Base-by-base conservation (phyloP, 2,797 vertebrate genomes). In the Gallirallus australis region DNA sequence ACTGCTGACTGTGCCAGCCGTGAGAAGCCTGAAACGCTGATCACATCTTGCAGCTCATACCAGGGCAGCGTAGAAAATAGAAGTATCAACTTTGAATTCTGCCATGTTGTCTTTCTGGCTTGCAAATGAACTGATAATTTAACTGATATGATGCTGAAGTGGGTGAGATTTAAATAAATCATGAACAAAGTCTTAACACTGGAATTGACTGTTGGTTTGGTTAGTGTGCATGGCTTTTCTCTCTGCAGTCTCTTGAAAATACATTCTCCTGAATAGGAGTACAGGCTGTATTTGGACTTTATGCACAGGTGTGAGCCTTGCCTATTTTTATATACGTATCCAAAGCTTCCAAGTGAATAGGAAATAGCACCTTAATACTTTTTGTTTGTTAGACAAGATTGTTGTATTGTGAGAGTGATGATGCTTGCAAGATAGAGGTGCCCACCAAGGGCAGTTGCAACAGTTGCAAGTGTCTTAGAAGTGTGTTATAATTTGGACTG, bases 11-110 rank as follows among this genome's bases (percentile, higher is more conserved):
- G 19, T 2, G 8, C 42, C 0, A 5, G 84, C 82, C 1, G 0
- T 42, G 47, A 85, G 65, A 64, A 87, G 82, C 75, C 82, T 69
- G 69, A 96, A 96, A 86, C 48, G 75, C 86, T 81, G 78, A 90
- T 86, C 39, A 7, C 48, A 54, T 89, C 82, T 78, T 85, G 57
- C 64, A 80, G 75, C 37, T 82, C 59, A 78, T 80, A 82, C 54
- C 23, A 89, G 48, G 57, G 53, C 79, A 92, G 78, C 31, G 65
- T 53, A 69, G 78, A 77, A 92, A 68, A 77, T n/a, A 88, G 50
- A 90, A 92, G 11, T 53, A 84, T 24, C 54, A 66, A 12, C 66
- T 90, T 65, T 45, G 63, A 82, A 39, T 92, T 93, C 63, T 88
- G 54, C 28, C 64, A 76, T 1, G 0, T 86, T 75, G 53, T 72